Evolutionary conservation across 2,113 vertebrate genomes (phyloP), one percentile per base, ranked within the genome.

Genomic region (Nicator chloris): DNA sequence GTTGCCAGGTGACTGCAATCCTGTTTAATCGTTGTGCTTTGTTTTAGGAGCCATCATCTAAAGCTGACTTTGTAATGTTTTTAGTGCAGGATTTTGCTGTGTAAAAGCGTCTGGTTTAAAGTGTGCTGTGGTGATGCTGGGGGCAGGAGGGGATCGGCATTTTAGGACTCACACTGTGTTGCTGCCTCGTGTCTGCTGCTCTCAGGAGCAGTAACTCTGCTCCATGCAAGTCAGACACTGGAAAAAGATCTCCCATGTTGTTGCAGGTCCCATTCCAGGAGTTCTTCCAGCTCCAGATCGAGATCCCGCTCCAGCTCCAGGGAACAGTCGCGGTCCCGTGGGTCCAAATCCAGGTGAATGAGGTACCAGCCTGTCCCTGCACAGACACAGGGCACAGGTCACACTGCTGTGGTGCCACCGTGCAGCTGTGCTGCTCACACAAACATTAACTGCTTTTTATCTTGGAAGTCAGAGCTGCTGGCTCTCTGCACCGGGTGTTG

Each of bases 281-380:
- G 98, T 95, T 99, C 99, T 94, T 99, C 99, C 97, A 99, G 98
- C 94, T 99, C 99, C 98, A 98, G 99, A 96, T 99, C 99, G 97
- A 98, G 99, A 94, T 99, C 99, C 97, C 98, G 98, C 95, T 99
- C 99, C 91, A 99, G 97, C 94, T 98, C 98, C 97, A 98, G 98
- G 97, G 98, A 98, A 86, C 98, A 71, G 91, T 98, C 98, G 79
- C 98, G 98, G 94, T 98, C 98, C 97, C 98, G 98, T 93, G 98
- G 99, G 99, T 99, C 99, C 97, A 99, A 98, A 98, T 99, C 99
- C 98, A 99, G 99, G 99, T 99, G 99, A 99, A 99, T 99, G 98
- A 99, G 99, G 99, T 99, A 98, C 98, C 98, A 98, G 98, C 98
- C 98, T 98, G 98, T 99, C 98, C 96, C 96, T 96, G 97, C 98